Evolutionary conservation across 2,797 vertebrate species (phyloP).

Genomic region (Chaetodon trifasciatus): DNA sequence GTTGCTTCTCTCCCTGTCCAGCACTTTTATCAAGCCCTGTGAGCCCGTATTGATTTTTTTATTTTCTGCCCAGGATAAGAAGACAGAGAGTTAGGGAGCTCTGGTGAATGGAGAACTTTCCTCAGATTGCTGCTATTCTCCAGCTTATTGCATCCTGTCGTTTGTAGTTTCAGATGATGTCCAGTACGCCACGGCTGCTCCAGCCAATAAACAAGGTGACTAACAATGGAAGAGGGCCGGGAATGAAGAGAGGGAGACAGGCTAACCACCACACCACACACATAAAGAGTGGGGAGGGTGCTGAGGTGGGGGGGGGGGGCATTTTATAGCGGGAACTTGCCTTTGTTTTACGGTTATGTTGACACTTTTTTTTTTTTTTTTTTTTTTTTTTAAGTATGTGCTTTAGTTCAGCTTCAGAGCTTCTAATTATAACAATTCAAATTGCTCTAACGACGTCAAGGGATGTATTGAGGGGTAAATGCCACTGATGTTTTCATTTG

Average conservation of each 20-base stretch:
- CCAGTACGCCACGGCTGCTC: constrained; percentile 93
- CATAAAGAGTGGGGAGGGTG: constrained; percentile 44
- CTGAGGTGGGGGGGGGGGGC: constrained; percentile 7
- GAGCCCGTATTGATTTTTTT: constrained; percentile 99
- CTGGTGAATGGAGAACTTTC: constrained; percentile 99
- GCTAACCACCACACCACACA: constrained; percentile 71
- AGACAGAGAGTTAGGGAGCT: constrained; percentile 99
- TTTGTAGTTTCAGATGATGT: constrained; percentile 98
- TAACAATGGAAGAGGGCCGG: constrained; percentile 89
- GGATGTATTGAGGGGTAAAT: background rate
- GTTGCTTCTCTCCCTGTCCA: constrained; percentile 89
- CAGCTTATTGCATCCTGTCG: constrained; percentile 99
- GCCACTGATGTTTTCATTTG: background rate
- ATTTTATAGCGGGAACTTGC: constrained; percentile 46
- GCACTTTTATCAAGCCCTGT: constrained; percentile 96
- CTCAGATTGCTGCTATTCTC: constrained; percentile 97
- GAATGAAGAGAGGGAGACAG: constrained; percentile 79
- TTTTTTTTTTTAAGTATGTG: background rate
- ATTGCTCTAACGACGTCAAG: background rate
- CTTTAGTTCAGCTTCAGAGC: background rate
- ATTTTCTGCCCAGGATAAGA: constrained; percentile 99
- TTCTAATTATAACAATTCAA: background rate
- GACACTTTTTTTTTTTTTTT: constrained; percentile 8
- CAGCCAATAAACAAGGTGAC: constrained; percentile 94
- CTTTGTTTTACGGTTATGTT: constrained; percentile 32